These are phyloP conservation scores for Heterotis niloticus DNA, from an alignment of 2,113 vertebrate species.

Conservation along the genomic window DNA sequence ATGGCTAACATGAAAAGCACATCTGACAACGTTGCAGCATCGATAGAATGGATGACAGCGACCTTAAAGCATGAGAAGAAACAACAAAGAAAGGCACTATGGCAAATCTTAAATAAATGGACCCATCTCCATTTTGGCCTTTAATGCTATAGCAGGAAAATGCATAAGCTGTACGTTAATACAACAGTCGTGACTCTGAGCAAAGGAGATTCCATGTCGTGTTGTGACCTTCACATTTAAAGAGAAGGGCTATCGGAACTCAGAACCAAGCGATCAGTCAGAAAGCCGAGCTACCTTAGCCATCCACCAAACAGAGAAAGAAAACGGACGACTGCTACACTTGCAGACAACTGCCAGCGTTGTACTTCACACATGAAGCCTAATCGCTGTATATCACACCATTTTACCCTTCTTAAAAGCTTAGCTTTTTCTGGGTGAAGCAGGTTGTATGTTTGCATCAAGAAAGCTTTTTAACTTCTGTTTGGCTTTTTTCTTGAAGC, in stretches of 20 bases:
- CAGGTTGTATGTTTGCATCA: too few species aligned
- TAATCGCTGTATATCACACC: neutral
- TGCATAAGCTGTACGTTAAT: neutral
- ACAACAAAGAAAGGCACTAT: neutral
- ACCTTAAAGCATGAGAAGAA: neutral
- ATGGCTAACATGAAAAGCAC: neutral
- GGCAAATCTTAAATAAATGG: neutral
- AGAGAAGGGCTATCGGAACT: constrained; percentile 8
- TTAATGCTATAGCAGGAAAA: neutral
- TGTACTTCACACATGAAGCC: neutral
- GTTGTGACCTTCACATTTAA: constrained; percentile 5
- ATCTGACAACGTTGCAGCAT: neutral
- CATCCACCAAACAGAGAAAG: neutral
- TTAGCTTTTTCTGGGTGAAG: too few species aligned
- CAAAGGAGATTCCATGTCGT: constrained; percentile 7
- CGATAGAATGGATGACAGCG: neutral
- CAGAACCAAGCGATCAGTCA: neutral
- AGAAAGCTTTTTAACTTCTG: too few species aligned
- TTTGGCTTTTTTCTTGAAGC: too few species aligned
- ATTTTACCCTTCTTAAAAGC: constrained; percentile 9
- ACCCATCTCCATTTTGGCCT: neutral
- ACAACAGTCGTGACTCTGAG: neutral
- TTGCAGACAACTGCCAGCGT: neutral
- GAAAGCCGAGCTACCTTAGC: neutral
- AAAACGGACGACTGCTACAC: neutral